Conservation (phyloP, 2,797 vertebrate species). For the Chaenodraco wilsoni region DNA sequence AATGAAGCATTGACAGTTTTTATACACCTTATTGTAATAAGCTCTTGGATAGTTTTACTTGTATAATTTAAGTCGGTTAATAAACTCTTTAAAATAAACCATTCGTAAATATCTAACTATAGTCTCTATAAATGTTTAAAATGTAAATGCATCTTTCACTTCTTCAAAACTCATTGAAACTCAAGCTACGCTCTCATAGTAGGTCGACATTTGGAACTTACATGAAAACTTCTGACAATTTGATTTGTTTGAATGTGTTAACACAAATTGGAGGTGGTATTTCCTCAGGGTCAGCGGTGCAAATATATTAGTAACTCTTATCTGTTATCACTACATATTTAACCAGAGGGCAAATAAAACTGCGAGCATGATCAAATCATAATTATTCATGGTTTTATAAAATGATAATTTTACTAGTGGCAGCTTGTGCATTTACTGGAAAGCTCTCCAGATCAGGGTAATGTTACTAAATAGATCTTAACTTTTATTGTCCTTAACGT, state of each 20-base stretch:
- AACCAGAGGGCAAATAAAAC: constrained; percentile 48
- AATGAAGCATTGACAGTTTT: background rate
- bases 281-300: constrained; percentile 31
- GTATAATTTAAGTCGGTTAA: background rate
- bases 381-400: constrained; percentile 38
- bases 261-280: constrained; percentile 29
- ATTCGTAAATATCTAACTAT: constrained; percentile 5
- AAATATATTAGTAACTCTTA: constrained; percentile 54
- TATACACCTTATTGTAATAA: background rate
- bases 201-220: constrained; percentile 22
- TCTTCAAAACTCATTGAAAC: constrained; percentile 25
- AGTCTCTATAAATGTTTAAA: constrained; percentile 9
- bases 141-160: constrained; percentile 6
- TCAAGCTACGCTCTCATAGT: constrained; percentile 9
- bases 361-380: constrained; percentile 36
- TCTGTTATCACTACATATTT: constrained; percentile 43
- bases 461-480: constrained; percentile 5
- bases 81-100: background rate
- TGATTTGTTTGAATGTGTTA: constrained; percentile 21
- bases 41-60: background rate
- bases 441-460: background rate
- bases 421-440: background rate
- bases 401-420: constrained; percentile 13
- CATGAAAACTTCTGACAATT: constrained; percentile 32
- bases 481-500: background rate